A percentile compares a stretch with the other conserved stretches of the same genome.
These are phyloP conservation scores for Chaetodon trifascialis DNA, from an alignment of 2,113 vertebrate species.

Conservation along the genomic window DNA sequence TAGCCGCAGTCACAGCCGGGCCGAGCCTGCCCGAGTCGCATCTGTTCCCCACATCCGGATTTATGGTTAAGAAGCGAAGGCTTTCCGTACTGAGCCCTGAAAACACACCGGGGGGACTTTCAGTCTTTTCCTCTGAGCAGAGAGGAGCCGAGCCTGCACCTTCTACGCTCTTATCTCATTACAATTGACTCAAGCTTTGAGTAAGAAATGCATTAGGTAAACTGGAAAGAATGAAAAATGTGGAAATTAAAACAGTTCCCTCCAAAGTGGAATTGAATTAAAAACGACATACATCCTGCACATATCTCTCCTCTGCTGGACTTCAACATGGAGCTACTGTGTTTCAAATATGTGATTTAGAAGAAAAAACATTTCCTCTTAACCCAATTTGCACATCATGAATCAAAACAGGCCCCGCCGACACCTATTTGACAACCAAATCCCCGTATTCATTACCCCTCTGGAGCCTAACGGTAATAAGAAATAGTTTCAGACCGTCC, in stretches of 20 bases:
- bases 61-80: slow-evolving; percentile 42
- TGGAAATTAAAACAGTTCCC: not conserved
- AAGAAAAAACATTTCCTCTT: not conserved
- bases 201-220: not conserved
- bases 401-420: slow-evolving; percentile 1
- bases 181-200: not conserved
- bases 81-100: slow-evolving; percentile 32
- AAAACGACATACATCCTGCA: not conserved
- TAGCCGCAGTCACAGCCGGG: slow-evolving; percentile 35
- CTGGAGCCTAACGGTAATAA: slow-evolving; percentile 27
- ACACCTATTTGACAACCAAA: slow-evolving; percentile 42
- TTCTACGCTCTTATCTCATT: not conserved
- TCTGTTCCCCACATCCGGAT: slow-evolving; percentile 57
- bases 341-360: not conserved
- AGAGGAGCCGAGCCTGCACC: too few species aligned
- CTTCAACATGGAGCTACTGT: not conserved
- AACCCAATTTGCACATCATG: slow-evolving; percentile 3
- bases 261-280: not conserved
- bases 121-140: slow-evolving; percentile 4
- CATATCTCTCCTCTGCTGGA: not conserved
- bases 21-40: slow-evolving; percentile 23
- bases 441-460: slow-evolving; percentile 30
- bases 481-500: slow-evolving; percentile 47
- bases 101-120: slow-evolving; percentile 34
- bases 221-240: not conserved